Percentiles rank a stretch among this genome's conserved stretches.
Conservation (phyloP, 2,888 invertebrate genomes). For the Anoncus sp. region DNA sequence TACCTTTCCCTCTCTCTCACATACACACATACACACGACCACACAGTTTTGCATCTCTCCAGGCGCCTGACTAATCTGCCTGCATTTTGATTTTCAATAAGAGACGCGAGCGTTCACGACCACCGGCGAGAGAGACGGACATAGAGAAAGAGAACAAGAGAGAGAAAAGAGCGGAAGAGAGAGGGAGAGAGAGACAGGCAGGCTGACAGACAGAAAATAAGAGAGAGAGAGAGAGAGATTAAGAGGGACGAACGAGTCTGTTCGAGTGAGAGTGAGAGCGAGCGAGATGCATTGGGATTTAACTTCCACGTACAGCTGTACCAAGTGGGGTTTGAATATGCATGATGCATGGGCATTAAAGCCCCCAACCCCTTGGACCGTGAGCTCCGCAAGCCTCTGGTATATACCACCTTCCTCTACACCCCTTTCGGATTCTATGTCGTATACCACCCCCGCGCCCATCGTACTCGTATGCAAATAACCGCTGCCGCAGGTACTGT, state of each 20-base stretch:
- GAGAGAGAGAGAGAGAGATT: constrained; percentile 63
- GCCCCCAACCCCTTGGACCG: constrained; percentile 69
- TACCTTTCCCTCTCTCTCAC: background rate
- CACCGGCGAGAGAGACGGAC: constrained; percentile 41
- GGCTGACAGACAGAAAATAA: constrained; percentile 64
- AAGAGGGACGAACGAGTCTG: constrained; percentile 48
- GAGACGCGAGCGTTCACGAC: constrained; percentile 64
- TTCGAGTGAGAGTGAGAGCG: constrained; percentile 49
- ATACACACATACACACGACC: background rate
- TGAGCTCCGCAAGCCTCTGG: constrained; percentile 42
- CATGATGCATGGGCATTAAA: constrained; percentile 83
- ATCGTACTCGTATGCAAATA: constrained; percentile 81
- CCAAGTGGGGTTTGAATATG: constrained; percentile 81
- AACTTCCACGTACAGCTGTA: constrained; percentile 81
- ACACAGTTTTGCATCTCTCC: constrained; percentile 40
- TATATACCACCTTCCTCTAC: constrained; percentile 39
- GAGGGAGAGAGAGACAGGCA: constrained; percentile 62
- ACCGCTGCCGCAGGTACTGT: constrained; percentile 72
- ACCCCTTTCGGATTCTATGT: constrained; percentile 37
- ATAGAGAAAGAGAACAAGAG: constrained; percentile 40
- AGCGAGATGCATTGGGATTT: constrained; percentile 79
- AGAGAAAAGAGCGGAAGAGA: background rate
- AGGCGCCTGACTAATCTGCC: constrained; percentile 76
- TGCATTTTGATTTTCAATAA: constrained; percentile 83
- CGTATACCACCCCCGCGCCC: constrained; percentile 55